A percentile compares a stretch with the other conserved stretches of the same genome.
phyloP scores from a whole-genome alignment of 2,113 vertebrate genomes.

The Nibea albiflora region DNA sequence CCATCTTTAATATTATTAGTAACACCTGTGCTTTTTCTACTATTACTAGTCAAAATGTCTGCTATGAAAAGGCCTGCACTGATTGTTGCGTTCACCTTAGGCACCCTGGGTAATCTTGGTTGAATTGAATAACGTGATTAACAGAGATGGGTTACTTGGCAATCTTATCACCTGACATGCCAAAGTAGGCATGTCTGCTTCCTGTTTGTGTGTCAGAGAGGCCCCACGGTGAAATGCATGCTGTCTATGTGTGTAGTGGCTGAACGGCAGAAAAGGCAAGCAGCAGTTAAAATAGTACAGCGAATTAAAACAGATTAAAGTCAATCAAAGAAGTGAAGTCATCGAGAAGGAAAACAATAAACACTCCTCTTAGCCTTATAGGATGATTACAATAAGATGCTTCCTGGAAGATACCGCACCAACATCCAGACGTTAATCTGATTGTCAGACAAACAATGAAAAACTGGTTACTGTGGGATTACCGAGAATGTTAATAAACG shows the following conservation, averaged over 20 bases:
- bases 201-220: background rate
- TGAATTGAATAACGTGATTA: conserved; percentile 63
- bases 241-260: background rate
- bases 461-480: background rate
- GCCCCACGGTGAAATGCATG: background rate
- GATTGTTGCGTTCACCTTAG: conserved; percentile 5
- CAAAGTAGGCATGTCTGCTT: conserved; percentile 13
- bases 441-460: conserved; percentile 9
- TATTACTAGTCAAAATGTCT: background rate
- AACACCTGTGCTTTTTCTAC: background rate
- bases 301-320: background rate
- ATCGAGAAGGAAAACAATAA: background rate
- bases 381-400: background rate
- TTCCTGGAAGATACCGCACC: background rate
- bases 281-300: background rate
- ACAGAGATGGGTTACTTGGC: conserved; percentile 34
- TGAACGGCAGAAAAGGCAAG: background rate
- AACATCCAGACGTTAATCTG: conserved; percentile 25
- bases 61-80: background rate
- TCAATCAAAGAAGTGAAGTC: background rate
- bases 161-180: conserved; percentile 6
- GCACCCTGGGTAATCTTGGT: conserved; percentile 1
- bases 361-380: background rate
- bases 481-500: background rate
- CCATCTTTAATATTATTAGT: background rate